These are phyloP conservation scores for Zelleria hepariella DNA, from an alignment of 2,888 invertebrate species.

Conservation along the genomic window DNA sequence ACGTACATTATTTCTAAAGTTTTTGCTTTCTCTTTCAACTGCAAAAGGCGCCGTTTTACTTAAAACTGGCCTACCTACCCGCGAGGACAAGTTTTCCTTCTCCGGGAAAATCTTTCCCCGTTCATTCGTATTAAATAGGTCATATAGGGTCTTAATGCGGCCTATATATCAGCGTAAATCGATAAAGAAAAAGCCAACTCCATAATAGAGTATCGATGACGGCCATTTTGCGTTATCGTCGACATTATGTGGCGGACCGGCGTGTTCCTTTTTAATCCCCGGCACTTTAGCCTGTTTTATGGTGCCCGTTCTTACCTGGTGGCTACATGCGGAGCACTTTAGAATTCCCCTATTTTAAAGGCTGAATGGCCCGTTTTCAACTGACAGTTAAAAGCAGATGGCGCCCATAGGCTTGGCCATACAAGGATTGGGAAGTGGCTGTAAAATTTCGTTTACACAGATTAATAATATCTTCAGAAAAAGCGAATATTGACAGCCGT, in stretches of 20 bases:
- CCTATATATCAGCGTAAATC: conserved; percentile 29
- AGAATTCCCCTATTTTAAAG: not conserved
- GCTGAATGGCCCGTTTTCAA: not conserved
- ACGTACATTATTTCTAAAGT: too few species aligned
- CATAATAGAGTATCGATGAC: conserved; percentile 29
- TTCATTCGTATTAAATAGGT: conserved; percentile 34
- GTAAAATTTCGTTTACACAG: too few species aligned
- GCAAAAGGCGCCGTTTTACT: not conserved
- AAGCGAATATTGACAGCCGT: too few species aligned
- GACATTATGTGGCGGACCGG: conserved; percentile 8
- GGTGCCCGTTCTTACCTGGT: not conserved
- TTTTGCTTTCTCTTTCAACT: too few species aligned
- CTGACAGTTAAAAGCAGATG: not conserved
- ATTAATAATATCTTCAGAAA: too few species aligned
- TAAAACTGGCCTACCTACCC: not conserved
- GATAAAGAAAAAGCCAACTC: conserved; percentile 37
- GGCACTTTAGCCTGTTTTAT: not conserved
- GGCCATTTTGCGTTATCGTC: conserved; percentile 28
- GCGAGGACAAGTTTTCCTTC: not conserved
- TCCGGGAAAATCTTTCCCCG: conserved; percentile 6
- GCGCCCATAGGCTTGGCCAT: too few species aligned
- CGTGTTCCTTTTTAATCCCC: conserved; percentile 9
- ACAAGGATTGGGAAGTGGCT: too few species aligned
- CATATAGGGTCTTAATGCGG: conserved; percentile 35
- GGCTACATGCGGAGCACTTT: not conserved